Conservation (phyloP, 2,113 vertebrate species). For the Burhinus oedicnemus region DNA sequence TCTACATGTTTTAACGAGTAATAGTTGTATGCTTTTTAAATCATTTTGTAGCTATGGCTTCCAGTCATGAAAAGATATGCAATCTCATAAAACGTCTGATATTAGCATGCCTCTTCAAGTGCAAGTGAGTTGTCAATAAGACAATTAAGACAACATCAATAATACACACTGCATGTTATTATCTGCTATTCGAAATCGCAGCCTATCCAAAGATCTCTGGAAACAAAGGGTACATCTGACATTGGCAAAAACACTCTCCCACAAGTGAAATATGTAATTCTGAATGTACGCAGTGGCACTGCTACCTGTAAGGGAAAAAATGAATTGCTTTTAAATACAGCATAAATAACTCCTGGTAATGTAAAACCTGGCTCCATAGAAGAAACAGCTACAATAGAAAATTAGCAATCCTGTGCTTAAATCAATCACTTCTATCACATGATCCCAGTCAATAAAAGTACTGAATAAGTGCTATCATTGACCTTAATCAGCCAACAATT, state of each 20-base stretch:
- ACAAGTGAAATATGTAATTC: conserved; percentile 40
- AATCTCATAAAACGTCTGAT: conserved; percentile 74
- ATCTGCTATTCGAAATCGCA: conserved; percentile 68
- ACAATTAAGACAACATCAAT: conserved; percentile 83
- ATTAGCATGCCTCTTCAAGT: conserved; percentile 78
- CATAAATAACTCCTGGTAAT: conserved; percentile 27
- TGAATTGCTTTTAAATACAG: conserved; percentile 26
- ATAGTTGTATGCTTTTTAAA: conserved; percentile 16
- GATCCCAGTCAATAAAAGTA: conserved; percentile 70
- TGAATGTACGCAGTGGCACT: neutral
- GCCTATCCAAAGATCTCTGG: conserved; percentile 65
- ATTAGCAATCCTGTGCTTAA: conserved; percentile 66
- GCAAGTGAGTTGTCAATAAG: conserved; percentile 81
- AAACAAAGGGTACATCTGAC: conserved; percentile 69
- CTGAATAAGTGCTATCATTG: conserved; percentile 68
- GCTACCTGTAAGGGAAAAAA: neutral
- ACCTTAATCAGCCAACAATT: conserved; percentile 72
- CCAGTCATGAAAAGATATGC: conserved; percentile 71
- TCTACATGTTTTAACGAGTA: neutral
- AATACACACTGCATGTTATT: conserved; percentile 74
- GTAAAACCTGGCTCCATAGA: conserved; percentile 6
- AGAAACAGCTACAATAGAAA: conserved; percentile 52
- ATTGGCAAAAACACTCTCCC: conserved; percentile 21
- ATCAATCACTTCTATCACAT: conserved; percentile 75
- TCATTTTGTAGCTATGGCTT: conserved; percentile 59